A percentile compares a stretch with the other conserved stretches of the same genome.
Conservation (phyloP, 1,140 invertebrate genomes). For the Octopus bimaculoides region DNA sequence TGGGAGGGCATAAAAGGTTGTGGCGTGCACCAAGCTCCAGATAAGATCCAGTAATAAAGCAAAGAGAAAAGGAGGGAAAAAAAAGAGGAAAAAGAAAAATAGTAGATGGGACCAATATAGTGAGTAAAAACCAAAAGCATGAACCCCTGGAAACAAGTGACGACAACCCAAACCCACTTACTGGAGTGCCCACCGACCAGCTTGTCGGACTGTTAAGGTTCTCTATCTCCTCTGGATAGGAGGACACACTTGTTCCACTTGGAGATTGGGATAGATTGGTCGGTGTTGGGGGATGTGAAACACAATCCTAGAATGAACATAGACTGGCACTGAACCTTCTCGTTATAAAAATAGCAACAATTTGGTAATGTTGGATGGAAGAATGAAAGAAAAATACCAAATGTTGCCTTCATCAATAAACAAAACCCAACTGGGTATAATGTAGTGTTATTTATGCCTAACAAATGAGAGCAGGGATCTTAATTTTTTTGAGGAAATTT, state of each 20-base stretch:
- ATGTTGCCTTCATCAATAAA: conserved; percentile 4
- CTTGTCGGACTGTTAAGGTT: conserved; percentile 74
- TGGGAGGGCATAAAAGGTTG: conserved; percentile 5
- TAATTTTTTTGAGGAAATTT: no score
- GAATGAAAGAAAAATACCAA: background rate
- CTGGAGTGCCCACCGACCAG: conserved; percentile 65
- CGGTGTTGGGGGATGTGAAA: conserved; percentile 69
- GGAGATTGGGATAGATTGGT: conserved; percentile 71
- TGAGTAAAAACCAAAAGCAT: conserved; percentile 5
- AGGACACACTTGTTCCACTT: conserved; percentile 76
- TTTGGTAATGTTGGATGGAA: background rate
- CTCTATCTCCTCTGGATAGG: conserved; percentile 82
- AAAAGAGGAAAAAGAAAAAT: background rate
- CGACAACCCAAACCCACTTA: conserved; percentile 61
- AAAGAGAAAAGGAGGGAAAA: background rate
- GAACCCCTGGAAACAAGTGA: conserved; percentile 4
- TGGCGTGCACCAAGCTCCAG: conserved; percentile 10
- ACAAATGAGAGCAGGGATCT: no score
- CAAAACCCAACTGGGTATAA: background rate
- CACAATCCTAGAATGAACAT: conserved; percentile 39
- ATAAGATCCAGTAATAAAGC: conserved; percentile 7
- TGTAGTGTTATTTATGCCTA: no score
- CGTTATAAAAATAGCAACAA: background rate
- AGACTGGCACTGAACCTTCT: conserved; percentile 12
- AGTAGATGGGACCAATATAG: conserved; percentile 9